Evolutionary conservation across 2,888 invertebrate genomes (phyloP).

Genomic region (Agrotis segetum): DNA sequence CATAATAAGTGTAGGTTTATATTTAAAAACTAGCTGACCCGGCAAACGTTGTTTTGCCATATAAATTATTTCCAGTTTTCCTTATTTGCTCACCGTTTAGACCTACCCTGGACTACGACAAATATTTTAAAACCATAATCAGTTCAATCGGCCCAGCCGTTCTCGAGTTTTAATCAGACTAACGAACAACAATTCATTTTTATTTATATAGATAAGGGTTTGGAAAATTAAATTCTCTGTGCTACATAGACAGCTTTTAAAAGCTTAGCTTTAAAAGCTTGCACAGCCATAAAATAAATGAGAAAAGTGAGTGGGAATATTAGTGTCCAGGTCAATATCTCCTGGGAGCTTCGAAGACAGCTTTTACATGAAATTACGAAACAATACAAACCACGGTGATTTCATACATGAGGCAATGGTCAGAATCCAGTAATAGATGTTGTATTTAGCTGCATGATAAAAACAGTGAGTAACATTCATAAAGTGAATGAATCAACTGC

Average conservation of each 20-base stretch:
- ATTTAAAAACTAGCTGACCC: too few relatives aligned
- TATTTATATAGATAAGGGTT: background rate
- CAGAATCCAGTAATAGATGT: constrained; percentile 48
- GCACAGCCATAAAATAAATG: background rate
- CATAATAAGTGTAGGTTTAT: background rate
- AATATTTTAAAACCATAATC: too few relatives aligned
- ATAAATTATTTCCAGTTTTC: too few relatives aligned
- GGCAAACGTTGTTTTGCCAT: too few relatives aligned
- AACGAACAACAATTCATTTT: too few relatives aligned
- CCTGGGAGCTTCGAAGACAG: background rate
- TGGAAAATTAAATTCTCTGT: background rate
- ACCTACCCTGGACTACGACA: too few relatives aligned
- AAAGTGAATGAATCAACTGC: constrained; percentile 76
- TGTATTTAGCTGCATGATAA: constrained; percentile 38
- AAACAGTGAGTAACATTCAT: constrained; percentile 60
- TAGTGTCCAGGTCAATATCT: constrained; percentile 11
- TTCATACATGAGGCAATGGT: constrained; percentile 31
- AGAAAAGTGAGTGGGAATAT: background rate
- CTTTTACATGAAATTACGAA: constrained; percentile 15
- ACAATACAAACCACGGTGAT: constrained; percentile 16
- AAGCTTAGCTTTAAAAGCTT: background rate
- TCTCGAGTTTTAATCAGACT: too few relatives aligned
- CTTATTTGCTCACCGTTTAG: too few relatives aligned
- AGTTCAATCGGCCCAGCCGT: too few relatives aligned
- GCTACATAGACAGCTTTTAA: background rate